A percentile compares a stretch with the other conserved stretches of the same genome.
Evolutionary conservation across 2,113 vertebrate genomes (phyloP).

Genomic region (Neoarius graeffei): DNA sequence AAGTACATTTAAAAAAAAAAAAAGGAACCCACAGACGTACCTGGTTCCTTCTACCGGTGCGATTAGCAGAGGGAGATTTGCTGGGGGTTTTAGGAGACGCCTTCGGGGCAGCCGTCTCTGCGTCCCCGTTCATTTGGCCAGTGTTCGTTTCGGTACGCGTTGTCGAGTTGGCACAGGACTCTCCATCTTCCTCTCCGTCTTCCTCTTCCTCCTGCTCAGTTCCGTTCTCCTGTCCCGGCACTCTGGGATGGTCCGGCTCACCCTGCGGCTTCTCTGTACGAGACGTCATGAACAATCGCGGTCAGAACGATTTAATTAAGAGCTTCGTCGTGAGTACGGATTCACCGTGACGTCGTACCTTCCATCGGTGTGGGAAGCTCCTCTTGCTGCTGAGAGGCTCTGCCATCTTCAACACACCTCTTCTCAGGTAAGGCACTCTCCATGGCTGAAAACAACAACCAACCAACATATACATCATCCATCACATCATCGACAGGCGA

Average conservation of each 20-base stretch:
- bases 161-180: conserved; percentile 86
- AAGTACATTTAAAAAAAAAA: not conserved
- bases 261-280: conserved; percentile 20
- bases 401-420: conserved; percentile 18
- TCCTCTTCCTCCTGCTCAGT: conserved; percentile 46
- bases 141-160: conserved; percentile 88
- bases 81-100: conserved; percentile 79
- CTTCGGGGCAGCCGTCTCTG: conserved; percentile 57
- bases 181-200: conserved; percentile 59
- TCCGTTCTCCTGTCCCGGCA: conserved; percentile 58
- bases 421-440: conserved; percentile 42
- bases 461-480: not conserved
- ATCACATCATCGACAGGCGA: not conserved
- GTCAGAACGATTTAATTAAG: too few relatives aligned
- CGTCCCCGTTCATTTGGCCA: conserved; percentile 81
- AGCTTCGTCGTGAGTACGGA: not conserved
- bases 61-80: conserved; percentile 80
- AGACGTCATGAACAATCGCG: not conserved
- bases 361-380: conserved; percentile 19
- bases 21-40: conserved; percentile 59
- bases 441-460: conserved; percentile 40
- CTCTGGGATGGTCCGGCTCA: conserved; percentile 44
- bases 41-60: conserved; percentile 88
- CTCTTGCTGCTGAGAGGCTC: conserved; percentile 26
- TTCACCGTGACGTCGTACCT: conserved; percentile 26